Evolutionary conservation across 2,888 invertebrate genomes (phyloP), one percentile per base, ranked within the genome.

Genomic region (Eupithecia insigniata): DNA sequence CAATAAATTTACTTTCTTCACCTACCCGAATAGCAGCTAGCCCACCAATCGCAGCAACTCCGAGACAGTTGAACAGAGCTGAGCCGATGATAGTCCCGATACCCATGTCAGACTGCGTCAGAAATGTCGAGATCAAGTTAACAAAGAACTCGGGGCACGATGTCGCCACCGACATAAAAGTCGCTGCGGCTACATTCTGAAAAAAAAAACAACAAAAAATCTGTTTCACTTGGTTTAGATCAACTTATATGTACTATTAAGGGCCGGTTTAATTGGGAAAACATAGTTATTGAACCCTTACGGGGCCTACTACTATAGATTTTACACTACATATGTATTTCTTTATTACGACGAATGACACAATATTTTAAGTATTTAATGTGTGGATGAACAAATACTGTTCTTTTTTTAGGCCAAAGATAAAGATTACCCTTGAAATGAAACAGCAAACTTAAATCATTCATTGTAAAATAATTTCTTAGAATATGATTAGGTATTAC

Each of bases 101-200:
- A 0, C 98, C 98, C 88, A 98, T 96, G 83, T 98, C 98, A 0
- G 97, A 97, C 78, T 96, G 93, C 0, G 97, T 97, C 16, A 98
- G 90, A 82, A 98, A 97, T 0, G 98, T 98, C 5, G 97, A 98
- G 66, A 99, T 97, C 51, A 98, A 95, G 84, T 98, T 98, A 60
- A 98, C 98, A 89, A 99, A 99, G 76, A 99, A 96, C 90, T 99
- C 99, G 0, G 99, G 99, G 78, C 98, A 97, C 22, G 98, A 98
- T 1, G 99, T 99, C 5, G 99, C 99, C 0, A 98, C 96, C 0
- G 99, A 97, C 97, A 99, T 98, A 83, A 99, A 99, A 0, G 99
- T 99, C 3, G 99, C 99, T 0, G 99, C 99, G 0, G 99, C 99
- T 18, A 99, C 98, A 90, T 99, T 98, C 93, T 96, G 89, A 30